Conservation (phyloP, 2,888 invertebrate species). For the Phyto melanocephala region DNA sequence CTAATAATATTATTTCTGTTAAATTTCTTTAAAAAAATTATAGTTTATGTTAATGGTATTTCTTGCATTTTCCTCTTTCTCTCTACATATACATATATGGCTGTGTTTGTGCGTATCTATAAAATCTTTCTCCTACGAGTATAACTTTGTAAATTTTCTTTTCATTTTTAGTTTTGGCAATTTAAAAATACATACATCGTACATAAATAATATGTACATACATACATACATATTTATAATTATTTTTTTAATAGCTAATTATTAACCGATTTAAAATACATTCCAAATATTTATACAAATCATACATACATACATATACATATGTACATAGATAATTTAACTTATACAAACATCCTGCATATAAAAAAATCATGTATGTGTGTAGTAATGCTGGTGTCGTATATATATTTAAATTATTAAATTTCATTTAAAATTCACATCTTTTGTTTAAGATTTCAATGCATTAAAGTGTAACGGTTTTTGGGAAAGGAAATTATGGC, state of each 20-base stretch:
- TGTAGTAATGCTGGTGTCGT: neutral
- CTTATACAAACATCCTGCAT: neutral
- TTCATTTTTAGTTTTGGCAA: conserved; percentile 57
- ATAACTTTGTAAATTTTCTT: conserved; percentile 24
- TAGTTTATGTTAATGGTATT: too few species aligned
- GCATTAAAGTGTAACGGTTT: neutral
- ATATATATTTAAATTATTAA: neutral
- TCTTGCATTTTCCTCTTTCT: neutral
- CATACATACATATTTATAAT: neutral
- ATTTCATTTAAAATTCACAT: neutral
- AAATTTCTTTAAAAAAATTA: neutral
- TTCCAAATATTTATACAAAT: neutral
- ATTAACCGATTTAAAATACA: conserved; percentile 50
- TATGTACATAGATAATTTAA: conserved; percentile 41
- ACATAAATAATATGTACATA: conserved; percentile 42
- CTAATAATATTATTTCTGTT: too few species aligned
- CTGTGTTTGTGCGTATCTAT: neutral
- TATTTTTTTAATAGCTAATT: neutral
- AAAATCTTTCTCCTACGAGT: neutral
- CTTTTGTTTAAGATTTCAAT: neutral
- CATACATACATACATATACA: conserved; percentile 34
- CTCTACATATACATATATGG: neutral
- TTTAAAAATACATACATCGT: conserved; percentile 48
- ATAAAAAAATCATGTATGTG: conserved; percentile 8
- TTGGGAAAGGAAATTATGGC: neutral